A percentile compares a stretch with the other conserved stretches of the same genome.
Conservation (phyloP, 2,113 vertebrate species). For the Chaenogobius annularis region DNA sequence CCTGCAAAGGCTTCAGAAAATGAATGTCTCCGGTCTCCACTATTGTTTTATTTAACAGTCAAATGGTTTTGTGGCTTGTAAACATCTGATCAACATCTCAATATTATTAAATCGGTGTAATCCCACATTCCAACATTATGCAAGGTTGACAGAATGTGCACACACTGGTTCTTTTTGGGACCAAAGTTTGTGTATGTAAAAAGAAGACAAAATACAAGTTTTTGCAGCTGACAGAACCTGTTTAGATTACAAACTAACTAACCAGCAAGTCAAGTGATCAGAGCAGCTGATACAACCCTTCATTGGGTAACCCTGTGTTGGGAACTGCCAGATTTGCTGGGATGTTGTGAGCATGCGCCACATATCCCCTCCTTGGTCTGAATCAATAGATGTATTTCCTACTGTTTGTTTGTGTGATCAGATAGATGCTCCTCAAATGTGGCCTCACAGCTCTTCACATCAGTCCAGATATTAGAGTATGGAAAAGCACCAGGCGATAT, state of each 20-base stretch:
- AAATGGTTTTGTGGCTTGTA: neutral
- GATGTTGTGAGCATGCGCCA: conserved; percentile 21
- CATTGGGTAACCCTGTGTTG: conserved; percentile 6
- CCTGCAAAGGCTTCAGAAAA: neutral
- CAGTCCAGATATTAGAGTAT: conserved; percentile 8
- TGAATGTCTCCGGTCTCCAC: neutral
- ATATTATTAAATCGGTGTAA: no score
- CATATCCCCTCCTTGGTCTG: conserved; percentile 20
- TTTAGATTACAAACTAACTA: no score
- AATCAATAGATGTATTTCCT: conserved; percentile 38
- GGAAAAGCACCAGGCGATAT: neutral
- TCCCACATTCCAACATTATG: no score
- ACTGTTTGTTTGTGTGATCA: conserved; percentile 37
- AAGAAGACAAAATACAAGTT: no score
- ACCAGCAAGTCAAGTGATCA: neutral
- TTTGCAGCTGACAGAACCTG: no score
- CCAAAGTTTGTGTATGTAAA: no score
- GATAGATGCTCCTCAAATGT: conserved; percentile 35
- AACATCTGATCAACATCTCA: no score
- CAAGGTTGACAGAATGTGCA: no score
- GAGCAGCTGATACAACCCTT: neutral
- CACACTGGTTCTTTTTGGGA: no score
- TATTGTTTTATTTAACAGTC: neutral
- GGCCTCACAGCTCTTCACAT: neutral
- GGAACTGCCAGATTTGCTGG: conserved; percentile 27